Conservation (phyloP, 2,797 vertebrate species). For the Pteropus rufus region DNA sequence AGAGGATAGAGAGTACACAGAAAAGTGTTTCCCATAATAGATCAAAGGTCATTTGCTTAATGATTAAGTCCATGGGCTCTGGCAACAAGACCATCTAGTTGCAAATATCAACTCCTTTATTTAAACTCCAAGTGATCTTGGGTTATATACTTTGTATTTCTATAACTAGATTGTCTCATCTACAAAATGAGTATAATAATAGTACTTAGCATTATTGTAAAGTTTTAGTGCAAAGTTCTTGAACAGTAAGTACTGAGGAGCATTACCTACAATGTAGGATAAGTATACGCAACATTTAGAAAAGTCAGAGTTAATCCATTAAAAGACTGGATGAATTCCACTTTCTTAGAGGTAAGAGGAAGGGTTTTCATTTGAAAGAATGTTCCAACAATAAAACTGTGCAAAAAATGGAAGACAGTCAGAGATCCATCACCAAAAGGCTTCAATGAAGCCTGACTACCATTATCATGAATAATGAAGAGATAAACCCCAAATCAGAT, state of each 20-base stretch:
- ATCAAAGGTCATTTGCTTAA: neutral
- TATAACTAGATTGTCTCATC: neutral
- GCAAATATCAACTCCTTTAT: neutral
- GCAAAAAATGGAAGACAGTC: neutral
- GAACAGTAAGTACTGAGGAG: neutral
- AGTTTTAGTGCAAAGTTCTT: neutral
- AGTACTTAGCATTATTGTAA: neutral
- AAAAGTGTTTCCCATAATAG: neutral
- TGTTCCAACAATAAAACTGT: neutral
- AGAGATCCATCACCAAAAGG: neutral
- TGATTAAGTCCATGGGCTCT: neutral
- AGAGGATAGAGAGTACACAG: neutral
- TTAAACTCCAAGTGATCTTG: neutral
- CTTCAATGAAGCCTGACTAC: neutral
- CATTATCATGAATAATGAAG: neutral
- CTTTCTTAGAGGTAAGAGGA: neutral
- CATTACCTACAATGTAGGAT: neutral
- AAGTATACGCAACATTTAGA: neutral
- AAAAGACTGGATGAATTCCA: neutral
- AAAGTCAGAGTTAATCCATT: neutral
- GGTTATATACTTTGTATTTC: neutral
- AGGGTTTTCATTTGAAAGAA: neutral
- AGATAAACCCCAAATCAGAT: neutral
- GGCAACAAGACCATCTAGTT: neutral
- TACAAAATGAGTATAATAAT: neutral